These are phyloP conservation scores for Xenus cinereus DNA, from an alignment of 2,113 vertebrate species.

Conservation along the genomic window DNA sequence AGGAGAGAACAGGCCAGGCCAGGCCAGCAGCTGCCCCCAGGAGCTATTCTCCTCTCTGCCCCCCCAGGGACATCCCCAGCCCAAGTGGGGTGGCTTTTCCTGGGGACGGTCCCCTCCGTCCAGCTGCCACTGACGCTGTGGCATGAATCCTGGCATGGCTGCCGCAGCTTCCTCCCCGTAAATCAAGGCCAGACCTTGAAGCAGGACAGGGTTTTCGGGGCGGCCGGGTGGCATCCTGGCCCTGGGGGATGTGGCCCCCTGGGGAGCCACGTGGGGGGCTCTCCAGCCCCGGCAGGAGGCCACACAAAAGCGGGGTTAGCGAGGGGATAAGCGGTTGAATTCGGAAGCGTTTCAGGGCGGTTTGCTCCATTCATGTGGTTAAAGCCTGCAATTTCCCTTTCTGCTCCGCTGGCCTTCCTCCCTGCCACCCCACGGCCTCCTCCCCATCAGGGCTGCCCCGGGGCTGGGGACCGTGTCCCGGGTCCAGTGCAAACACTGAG, in stretches of 20 bases:
- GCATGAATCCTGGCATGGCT: neutral
- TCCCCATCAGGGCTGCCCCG: neutral
- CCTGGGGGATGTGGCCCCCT: neutral
- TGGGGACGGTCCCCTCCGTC: neutral
- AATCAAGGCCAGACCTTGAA: neutral
- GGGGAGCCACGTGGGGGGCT: neutral
- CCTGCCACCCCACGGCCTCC: fast-evolving
- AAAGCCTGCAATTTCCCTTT: neutral
- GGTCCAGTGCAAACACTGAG: fast-evolving
- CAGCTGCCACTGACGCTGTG: neutral
- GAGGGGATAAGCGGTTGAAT: neutral
- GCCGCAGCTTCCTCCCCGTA: neutral
- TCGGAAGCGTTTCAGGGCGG: neutral
- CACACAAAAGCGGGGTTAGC: neutral
- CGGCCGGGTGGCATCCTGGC: fast-evolving
- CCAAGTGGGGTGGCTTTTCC: neutral
- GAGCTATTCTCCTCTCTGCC: neutral
- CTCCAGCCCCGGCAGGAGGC: neutral
- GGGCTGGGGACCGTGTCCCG: neutral
- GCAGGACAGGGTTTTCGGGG: neutral
- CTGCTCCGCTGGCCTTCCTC: neutral
- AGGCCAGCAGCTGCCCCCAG: neutral
- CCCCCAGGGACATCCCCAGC: neutral
- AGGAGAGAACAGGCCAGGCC: neutral
- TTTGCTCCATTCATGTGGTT: neutral